Percentiles rank a stretch among this genome's conserved stretches.
Evolutionary conservation across 1,140 invertebrate genomes (phyloP).

Genomic region (Lucilia cuprina): DNA sequence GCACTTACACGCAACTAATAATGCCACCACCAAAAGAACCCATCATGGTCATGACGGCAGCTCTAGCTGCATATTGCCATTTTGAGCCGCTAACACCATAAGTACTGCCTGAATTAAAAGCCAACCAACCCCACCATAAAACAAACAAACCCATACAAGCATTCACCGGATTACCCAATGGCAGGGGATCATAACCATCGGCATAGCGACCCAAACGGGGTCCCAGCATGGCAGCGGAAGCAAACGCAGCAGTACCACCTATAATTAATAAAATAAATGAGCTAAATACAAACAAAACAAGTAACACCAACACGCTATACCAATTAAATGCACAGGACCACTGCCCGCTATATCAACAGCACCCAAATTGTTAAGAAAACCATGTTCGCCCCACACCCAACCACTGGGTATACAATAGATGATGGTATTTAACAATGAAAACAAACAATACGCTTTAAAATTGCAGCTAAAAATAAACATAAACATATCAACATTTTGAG

Average conservation of each 20-base stretch:
- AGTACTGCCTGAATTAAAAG: constrained; percentile 91
- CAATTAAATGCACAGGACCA: constrained; percentile 91
- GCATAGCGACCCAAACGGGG: constrained; percentile 88
- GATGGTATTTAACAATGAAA: constrained; percentile 87
- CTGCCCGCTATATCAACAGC: constrained; percentile 90
- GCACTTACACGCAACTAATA: constrained; percentile 71
- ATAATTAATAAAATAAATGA: constrained; percentile 24
- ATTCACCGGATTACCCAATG: constrained; percentile 88
- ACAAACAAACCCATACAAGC: constrained; percentile 92
- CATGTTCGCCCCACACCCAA: constrained; percentile 85
- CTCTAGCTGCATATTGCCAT: constrained; percentile 82
- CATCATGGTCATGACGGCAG: constrained; percentile 89
- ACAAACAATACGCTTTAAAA: constrained; percentile 89
- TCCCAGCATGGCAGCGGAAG: constrained; percentile 88
- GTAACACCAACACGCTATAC: constrained; percentile 56
- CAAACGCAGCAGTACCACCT: constrained; percentile 73
- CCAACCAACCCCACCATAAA: constrained; percentile 93
- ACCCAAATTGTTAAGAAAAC: constrained; percentile 82
- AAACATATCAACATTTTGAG: not conserved
- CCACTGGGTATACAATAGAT: constrained; percentile 85
- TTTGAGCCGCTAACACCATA: constrained; percentile 75
- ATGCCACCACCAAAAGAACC: constrained; percentile 87
- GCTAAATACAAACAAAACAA: not conserved
- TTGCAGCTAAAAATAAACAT: constrained; percentile 65
- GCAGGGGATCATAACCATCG: constrained; percentile 74